These are phyloP conservation scores for Salvelinus sp. DNA, from an alignment of 2,113 vertebrate species.

Conservation along the genomic window DNA sequence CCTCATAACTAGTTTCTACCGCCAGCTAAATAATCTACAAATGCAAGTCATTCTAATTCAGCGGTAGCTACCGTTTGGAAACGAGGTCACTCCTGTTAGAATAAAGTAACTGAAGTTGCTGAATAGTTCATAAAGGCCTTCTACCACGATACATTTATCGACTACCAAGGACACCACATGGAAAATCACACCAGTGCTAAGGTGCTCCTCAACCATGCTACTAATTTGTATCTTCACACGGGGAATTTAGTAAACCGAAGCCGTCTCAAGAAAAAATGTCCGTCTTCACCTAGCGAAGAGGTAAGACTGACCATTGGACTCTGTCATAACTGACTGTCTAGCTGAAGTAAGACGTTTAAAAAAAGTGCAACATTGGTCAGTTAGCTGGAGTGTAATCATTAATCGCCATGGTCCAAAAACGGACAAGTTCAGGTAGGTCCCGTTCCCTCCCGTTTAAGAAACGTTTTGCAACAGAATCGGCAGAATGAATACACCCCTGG, in stretches of 20 bases:
- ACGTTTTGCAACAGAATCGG: too few species aligned
- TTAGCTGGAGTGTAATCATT: too few species aligned
- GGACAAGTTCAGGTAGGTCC: too few species aligned
- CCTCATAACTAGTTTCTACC: background rate
- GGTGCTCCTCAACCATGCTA: conserved; percentile 71
- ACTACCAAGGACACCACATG: conserved; percentile 59
- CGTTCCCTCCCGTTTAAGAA: too few species aligned
- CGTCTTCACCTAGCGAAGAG: conserved; percentile 87
- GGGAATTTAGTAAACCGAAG: conserved; percentile 93
- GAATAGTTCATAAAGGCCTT: background rate
- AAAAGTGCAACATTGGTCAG: too few species aligned
- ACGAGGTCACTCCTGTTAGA: background rate
- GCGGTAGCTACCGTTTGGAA: background rate
- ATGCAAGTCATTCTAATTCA: conserved; percentile 67
- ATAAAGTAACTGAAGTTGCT: background rate
- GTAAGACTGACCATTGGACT: conserved; percentile 59
- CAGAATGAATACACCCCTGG: too few species aligned
- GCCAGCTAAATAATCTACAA: background rate
- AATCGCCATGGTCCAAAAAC: too few species aligned
- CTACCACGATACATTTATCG: conserved; percentile 1
- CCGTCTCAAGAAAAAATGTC: conserved; percentile 89
- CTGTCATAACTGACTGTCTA: too few species aligned
- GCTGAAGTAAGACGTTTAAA: too few species aligned
- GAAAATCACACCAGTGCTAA: conserved; percentile 60
- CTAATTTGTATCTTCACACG: conserved; percentile 86